Evolutionary conservation across 2,888 invertebrate genomes (phyloP), one percentile per base, ranked within the genome.

Genomic region (Petrophora chlorosata): DNA sequence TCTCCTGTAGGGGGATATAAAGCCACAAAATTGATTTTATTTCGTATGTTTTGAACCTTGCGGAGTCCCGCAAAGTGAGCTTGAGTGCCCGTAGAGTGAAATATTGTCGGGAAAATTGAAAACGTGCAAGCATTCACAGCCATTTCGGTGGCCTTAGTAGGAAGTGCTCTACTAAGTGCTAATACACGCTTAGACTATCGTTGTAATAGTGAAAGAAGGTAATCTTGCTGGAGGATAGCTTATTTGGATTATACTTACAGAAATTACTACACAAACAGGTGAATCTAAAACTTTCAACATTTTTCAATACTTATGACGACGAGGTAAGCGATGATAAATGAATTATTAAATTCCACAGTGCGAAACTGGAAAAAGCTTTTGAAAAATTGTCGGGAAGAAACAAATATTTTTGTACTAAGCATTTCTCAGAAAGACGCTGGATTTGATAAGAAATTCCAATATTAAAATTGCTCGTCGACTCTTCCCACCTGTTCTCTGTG

Each of bases 381-480:
- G 45, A 47, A 32, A 59, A 62, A 67, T 61, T 65, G 57, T 59
- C 40, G 39, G 34, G 65, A 57, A 43, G 47, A 61, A 64, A 67
- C 59, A 66, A 66, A 63, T 62, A 65, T 73, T 66, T 65, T 53
- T 56, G 43, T 66, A 65, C 65, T 70, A n/a, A n/a, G n/a, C n/a
- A 67, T 65, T 74, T 63, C 46, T 49, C 58, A 51, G 40, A 58
- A 65, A 63, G 70, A 70, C 66, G 61, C 62, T 63, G 68, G 74
- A 81, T 82, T 82, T 81, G 76, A 82, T 82, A 81, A 79, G 74
- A 81, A 85, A 82, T 77, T 80, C 76, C 81, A 85, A 87, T 85
- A 83, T 79, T 79, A 79, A 86, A 84, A 85, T 83, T 82, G 78
- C 80, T 78, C 72, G 70, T 62, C 73, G 72, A 63, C 61, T 73